Base-by-base conservation (phyloP, 2,888 invertebrate species). In the Eristalis tenax region DNA sequence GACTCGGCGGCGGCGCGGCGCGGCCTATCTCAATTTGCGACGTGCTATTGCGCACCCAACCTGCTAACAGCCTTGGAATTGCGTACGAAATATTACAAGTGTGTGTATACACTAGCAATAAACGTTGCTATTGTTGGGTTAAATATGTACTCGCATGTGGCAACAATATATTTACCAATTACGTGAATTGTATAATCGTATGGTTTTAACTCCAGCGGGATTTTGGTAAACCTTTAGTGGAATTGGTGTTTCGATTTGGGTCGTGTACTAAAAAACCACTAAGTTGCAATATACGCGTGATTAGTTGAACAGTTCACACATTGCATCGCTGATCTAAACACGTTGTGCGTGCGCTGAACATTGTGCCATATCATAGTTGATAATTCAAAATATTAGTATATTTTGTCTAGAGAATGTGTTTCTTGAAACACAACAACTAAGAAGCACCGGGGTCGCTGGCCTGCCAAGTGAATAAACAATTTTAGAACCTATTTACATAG, bases 101-200 rank as follows among this genome's bases (percentile, higher is more conserved):
- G 73, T 74, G 70, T 83, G 61, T 68, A 57, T 81, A 77, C 57
- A 26, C 77, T 77, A 77, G 83, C 63, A 83, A 86, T 83, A 86
- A 86, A 83, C 86, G 75, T 78, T 83, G 71, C 83, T 77, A 83
- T 83, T 83, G 83, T 86, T 75, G 86, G 70, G 57, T 78, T 86
- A 50, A 82, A 63, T 78, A 70, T 73, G 63, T 85, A 82, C 57
- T 70, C 56, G 82, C 68, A 82, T 86, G 85, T 78, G 86, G 86
- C 75, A 86, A 86, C 82, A 74, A 74, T 74, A 78, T 79, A 86
- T 86, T 86, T 86, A 86, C 86, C 86, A 86, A 86, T 86, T 86
- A 86, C 83, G 86, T 86, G 86, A 59, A 82, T 86, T 83, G 83
- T 83, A 79, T 86, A 83, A 86, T 83, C 74, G 66, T 38, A 85